Base-by-base conservation (phyloP, 30 jellyfish, hydroid and myxozoan genomes). In the Hydractinia echinata region DNA sequence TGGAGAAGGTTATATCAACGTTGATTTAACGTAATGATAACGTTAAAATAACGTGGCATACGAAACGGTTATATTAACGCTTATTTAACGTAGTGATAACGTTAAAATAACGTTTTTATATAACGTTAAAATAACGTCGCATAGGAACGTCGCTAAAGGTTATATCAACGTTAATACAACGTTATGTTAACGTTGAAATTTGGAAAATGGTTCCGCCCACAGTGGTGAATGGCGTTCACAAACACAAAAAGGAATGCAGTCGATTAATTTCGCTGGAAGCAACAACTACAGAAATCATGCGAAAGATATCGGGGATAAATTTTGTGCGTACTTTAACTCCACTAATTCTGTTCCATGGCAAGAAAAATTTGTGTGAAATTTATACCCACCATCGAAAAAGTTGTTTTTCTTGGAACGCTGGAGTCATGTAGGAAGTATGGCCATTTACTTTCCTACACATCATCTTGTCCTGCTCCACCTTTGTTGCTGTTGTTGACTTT, bases 391-490 rank as follows among this genome's bases (percentile, higher is more conserved):
- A 77, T 49, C 54, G 85, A 77, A 77, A 78, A 77, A 49, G 76
- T 77, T 77, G 85, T 77, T n/a, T n/a, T n/a, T n/a, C n/a, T 64
- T 64, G 74, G 74, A 6, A 13, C 74, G 39, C 3, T 64, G 39
- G 68, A 52, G 87, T 66, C 87, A 19, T 84, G 84, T 61, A 80
- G 60, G 83, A 80, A 61, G 84, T 61, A 54, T 8, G 87, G 87
- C 87, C 87, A 80, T 56, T 80, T 80, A 76, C 66, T 52, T 53
- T 80, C 86, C 84, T 80, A 80, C 6, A 54, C 67, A 51, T 80
- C 83, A 20, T 80, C 87, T 56, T 84, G 69, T 39, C 83, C 69
- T 21, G 84, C 87, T 56, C 87, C 83, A 80, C 87, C 66, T 66
- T 80, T 64, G 49, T 61, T 66, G 73, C 73, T 62, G 73, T 76